Percentiles rank a stretch among this genome's conserved stretches.
phyloP scores from a whole-genome alignment of 2,113 vertebrate species.

The Ptilonorhynchus violaceus region DNA sequence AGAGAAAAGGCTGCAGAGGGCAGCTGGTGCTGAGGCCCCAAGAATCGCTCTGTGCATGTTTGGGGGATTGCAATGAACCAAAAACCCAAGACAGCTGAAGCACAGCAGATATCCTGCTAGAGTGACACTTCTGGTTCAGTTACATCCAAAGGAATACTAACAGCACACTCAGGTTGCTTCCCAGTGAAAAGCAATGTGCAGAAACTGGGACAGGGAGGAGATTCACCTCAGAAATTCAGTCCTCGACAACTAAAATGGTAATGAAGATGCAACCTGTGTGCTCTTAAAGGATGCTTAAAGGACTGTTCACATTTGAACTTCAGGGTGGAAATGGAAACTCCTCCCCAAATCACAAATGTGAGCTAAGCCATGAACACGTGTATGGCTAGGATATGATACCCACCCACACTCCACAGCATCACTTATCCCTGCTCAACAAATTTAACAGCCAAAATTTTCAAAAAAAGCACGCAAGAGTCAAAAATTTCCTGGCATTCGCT shows the following conservation, averaged over 20 bases:
- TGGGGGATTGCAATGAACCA: not conserved
- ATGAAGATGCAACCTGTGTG: not conserved
- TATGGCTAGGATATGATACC: not conserved
- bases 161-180: not conserved
- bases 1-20: not conserved
- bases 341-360: not conserved
- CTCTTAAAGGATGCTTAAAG: not conserved
- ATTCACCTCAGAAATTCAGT: not conserved
- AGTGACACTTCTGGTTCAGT: not conserved
- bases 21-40: not conserved
- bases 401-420: not conserved
- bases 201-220: not conserved
- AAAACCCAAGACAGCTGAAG: not conserved
- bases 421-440: not conserved
- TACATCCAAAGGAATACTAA: not conserved
- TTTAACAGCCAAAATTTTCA: not conserved
- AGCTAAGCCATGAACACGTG: not conserved
- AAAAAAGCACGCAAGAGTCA: not conserved
- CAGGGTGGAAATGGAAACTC: not conserved
- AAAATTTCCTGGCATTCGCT: not conserved
- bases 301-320: not conserved
- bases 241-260: not conserved
- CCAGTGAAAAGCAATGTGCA: not conserved
- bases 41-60: not conserved
- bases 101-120: not conserved